Conservation (phyloP, 2,797 vertebrate species). For the Falco novaeseelandiae region DNA sequence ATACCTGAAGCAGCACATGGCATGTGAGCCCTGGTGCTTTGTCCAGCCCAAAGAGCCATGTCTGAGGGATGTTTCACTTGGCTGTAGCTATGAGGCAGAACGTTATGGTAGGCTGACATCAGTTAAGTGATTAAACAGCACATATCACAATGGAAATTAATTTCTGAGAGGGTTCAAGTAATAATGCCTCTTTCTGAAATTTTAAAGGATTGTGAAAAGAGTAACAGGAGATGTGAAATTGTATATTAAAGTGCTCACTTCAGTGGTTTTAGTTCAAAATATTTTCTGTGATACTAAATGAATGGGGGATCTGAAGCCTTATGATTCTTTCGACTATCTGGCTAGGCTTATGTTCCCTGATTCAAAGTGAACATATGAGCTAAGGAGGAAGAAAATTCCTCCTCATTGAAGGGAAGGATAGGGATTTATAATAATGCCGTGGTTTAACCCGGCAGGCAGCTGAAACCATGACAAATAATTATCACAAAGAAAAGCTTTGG, state of each 20-base stretch:
- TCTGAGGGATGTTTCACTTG: background rate
- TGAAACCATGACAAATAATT: background rate
- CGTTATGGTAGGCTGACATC: fast-evolving
- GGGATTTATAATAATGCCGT: background rate
- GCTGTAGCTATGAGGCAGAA: background rate
- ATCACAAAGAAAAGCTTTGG: background rate
- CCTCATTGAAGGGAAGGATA: background rate
- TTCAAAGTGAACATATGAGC: background rate
- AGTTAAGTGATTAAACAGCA: background rate
- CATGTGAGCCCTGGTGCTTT: background rate
- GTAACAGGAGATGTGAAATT: background rate
- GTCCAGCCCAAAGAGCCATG: background rate
- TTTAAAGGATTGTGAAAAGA: background rate
- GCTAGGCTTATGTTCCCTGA: background rate
- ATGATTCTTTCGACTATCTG: background rate
- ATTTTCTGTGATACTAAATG: background rate
- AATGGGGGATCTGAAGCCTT: background rate
- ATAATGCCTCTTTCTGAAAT: background rate
- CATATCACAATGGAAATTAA: background rate
- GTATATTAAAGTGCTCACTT: background rate
- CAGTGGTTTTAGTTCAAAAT: background rate
- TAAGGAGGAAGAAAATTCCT: background rate
- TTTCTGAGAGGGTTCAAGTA: background rate
- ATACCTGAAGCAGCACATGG: background rate
- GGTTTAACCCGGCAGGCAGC: background rate